phyloP scores from a whole-genome alignment of 2,113 vertebrate genomes.

The Phrynosoma blainvillii region DNA sequence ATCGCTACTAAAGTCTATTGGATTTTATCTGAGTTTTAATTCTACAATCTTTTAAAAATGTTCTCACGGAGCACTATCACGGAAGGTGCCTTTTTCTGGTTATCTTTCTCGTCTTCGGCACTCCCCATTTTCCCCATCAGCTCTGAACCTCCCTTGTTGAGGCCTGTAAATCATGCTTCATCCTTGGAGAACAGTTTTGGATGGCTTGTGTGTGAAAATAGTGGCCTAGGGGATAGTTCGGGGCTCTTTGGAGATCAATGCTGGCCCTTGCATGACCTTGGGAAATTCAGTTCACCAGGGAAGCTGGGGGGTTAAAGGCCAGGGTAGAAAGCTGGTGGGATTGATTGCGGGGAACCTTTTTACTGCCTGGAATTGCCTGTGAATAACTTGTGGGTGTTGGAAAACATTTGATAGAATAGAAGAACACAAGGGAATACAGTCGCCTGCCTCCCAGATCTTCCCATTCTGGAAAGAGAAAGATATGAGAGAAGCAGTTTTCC shows the following conservation, averaged over 20 bases:
- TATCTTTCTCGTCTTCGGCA: neutral
- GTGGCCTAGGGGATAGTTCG: too few relatives aligned
- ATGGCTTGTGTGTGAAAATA: neutral
- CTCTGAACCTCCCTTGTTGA: neutral
- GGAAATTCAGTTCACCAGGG: neutral
- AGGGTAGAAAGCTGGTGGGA: neutral
- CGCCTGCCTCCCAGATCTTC: neutral
- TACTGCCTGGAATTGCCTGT: neutral
- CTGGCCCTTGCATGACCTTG: slow-evolving; percentile 64
- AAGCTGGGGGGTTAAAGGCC: neutral
- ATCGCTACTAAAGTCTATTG: neutral
- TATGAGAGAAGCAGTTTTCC: neutral
- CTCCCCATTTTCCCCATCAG: neutral
- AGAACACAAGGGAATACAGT: neutral
- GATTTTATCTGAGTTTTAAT: neutral
- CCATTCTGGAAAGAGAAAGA: neutral
- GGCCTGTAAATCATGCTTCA: slow-evolving; percentile 10
- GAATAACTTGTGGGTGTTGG: too few relatives aligned
- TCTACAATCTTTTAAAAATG: too few relatives aligned
- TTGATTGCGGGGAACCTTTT: neutral
- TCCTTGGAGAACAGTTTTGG: neutral
- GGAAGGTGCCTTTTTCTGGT: neutral
- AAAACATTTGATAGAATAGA: neutral
- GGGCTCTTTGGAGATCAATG: neutral
- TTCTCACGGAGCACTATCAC: too few relatives aligned